Percentiles rank a stretch among this genome's conserved stretches.
phyloP scores from a whole-genome alignment of 1,140 invertebrate genomes.

The Anoplolepis gracilipes region DNA sequence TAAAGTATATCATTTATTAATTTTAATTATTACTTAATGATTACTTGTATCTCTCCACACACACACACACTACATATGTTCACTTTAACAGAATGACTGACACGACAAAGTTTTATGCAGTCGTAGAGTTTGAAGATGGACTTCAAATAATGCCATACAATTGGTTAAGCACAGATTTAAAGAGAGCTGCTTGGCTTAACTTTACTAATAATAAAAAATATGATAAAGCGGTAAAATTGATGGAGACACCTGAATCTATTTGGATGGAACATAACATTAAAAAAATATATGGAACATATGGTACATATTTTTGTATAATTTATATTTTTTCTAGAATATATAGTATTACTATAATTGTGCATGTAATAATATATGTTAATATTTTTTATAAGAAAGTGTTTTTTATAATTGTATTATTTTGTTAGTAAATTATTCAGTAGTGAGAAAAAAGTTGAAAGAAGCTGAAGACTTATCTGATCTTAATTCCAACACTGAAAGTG shows the following conservation, averaged over 20 bases:
- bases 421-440: background rate
- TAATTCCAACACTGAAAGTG: background rate
- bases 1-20: too few relatives aligned
- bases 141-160: background rate
- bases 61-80: too few relatives aligned
- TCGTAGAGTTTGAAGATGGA: constrained; percentile 4
- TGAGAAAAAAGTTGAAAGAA: background rate
- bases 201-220: background rate
- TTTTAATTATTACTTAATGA: too few relatives aligned
- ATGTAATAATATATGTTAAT: too few relatives aligned
- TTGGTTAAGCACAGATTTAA: background rate
- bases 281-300: background rate
- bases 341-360: background rate
- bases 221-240: background rate
- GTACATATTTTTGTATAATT: background rate
- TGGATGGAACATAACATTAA: background rate
- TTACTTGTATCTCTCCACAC: too few relatives aligned
- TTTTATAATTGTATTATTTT: background rate
- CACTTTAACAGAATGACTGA: constrained; percentile 1
- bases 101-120: background rate
- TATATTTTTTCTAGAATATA: background rate
- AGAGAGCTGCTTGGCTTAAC: background rate
- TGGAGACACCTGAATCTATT: background rate
- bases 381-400: background rate
- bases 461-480: constrained; percentile 4